These are phyloP conservation scores for Callinectes sapidus DNA, from an alignment of 2,888 invertebrate species.

Conservation along the genomic window DNA sequence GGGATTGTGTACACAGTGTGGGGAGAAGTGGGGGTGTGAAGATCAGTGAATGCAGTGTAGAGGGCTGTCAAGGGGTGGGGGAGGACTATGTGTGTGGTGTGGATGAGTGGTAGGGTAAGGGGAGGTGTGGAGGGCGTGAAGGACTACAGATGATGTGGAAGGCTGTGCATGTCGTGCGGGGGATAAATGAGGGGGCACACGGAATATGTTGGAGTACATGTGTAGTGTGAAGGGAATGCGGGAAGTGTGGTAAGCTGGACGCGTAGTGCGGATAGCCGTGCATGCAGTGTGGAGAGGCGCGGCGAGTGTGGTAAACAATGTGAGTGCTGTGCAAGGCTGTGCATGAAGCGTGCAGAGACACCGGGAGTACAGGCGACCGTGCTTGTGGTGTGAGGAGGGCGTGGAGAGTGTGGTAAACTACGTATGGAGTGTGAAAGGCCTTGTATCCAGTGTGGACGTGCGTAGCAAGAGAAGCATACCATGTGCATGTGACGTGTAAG, in stretches of 20 bases:
- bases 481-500: conserved; percentile 14
- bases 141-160: neutral
- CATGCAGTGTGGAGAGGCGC: neutral
- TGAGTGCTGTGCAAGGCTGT: neutral
- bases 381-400: neutral
- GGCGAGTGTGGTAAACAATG: neutral
- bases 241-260: neutral
- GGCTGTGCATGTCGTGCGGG: neutral
- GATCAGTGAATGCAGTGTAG: neutral
- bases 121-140: neutral
- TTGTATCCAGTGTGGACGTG: neutral
- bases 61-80: neutral
- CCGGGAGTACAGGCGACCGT: neutral
- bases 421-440: neutral
- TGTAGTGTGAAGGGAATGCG: neutral
- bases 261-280: neutral
- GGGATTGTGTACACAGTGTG: conserved; percentile 10
- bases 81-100: conserved; percentile 31
- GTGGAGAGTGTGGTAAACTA: conserved; percentile 1
- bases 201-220: neutral
- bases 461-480: neutral
- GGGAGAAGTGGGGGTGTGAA: neutral
- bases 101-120: neutral
- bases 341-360: neutral
- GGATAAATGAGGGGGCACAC: neutral